A percentile compares a stretch with the other conserved stretches of the same genome.
Conservation (phyloP, 2,113 vertebrate species). For the Carlito syrichta region DNA sequence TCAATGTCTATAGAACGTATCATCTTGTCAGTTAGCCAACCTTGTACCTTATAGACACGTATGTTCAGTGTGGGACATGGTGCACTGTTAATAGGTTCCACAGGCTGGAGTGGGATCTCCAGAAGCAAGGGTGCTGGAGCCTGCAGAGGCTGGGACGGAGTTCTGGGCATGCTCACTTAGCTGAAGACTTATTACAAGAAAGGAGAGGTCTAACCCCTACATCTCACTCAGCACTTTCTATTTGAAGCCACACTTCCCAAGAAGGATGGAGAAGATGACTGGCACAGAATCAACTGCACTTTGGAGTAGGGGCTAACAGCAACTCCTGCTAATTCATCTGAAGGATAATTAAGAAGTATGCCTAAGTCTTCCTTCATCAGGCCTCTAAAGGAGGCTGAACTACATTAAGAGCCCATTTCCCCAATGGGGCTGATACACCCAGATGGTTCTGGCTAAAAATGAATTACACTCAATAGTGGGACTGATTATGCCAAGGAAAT, state of each 20-base stretch:
- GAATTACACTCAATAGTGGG: not conserved
- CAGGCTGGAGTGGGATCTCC: not conserved
- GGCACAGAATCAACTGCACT: not conserved
- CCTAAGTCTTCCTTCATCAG: slow-evolving; percentile 15
- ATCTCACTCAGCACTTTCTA: not conserved
- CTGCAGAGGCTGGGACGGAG: not conserved
- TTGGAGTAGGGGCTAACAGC: not conserved
- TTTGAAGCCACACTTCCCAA: not conserved
- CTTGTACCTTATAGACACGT: not conserved
- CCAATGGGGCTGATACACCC: not conserved
- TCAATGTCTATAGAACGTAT: not conserved
- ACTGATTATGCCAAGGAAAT: slow-evolving; percentile 12
- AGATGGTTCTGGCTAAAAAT: slow-evolving; percentile 27
- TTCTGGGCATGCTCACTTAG: not conserved
- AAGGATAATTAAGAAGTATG: slow-evolving; percentile 3
- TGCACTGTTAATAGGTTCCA: not conserved
- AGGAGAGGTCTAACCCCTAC: not conserved
- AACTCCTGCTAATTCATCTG: slow-evolving; percentile 2
- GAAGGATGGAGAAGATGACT: not conserved
- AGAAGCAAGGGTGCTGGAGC: not conserved
- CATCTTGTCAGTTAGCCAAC: not conserved
- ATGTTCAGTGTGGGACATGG: not conserved
- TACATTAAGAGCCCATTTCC: slow-evolving; percentile 13
- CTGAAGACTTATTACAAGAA: not conserved
- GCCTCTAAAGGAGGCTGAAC: not conserved